Conservation (phyloP, 2,888 invertebrate species). For the Eupeodes luniger region DNA sequence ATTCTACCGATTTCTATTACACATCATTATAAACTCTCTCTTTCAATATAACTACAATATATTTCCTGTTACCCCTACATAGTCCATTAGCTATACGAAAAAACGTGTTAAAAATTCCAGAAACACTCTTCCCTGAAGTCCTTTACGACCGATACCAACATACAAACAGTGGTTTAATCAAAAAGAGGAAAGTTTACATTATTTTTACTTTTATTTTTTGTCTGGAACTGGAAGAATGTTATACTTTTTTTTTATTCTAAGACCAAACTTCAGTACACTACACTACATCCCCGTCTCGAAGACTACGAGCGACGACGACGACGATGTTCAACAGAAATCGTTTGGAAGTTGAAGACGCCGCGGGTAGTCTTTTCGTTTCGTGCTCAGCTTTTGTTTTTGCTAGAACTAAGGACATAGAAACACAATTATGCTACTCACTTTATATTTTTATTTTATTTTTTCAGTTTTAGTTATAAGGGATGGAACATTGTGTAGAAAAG, state of each 20-base stretch:
- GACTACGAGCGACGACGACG: not conserved
- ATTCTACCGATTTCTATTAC: not conserved
- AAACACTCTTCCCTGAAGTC: constrained; percentile 32
- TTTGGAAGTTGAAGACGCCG: constrained; percentile 56
- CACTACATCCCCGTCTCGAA: no score
- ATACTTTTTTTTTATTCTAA: constrained; percentile 33
- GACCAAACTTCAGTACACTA: not conserved
- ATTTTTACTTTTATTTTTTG: constrained; percentile 7
- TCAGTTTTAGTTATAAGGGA: constrained; percentile 14
- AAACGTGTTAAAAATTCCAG: constrained; percentile 11
- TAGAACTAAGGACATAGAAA: constrained; percentile 49
- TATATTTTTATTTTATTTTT: constrained; percentile 14
- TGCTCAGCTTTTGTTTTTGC: constrained; percentile 44
- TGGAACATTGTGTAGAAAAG: constrained; percentile 14
- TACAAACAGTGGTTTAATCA: not conserved
- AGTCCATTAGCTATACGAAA: not conserved
- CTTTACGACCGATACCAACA: constrained; percentile 21
- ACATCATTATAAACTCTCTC: not conserved
- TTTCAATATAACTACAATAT: not conserved
- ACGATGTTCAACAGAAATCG: constrained; percentile 61
- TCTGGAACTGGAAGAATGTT: constrained; percentile 1
- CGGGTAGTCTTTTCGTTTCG: constrained; percentile 33
- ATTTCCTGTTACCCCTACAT: not conserved
- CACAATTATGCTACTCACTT: constrained; percentile 68
- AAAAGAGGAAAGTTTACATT: not conserved